Evolutionary conservation across 2,888 invertebrate genomes (phyloP).

Genomic region (Chloroclystis v-ata): DNA sequence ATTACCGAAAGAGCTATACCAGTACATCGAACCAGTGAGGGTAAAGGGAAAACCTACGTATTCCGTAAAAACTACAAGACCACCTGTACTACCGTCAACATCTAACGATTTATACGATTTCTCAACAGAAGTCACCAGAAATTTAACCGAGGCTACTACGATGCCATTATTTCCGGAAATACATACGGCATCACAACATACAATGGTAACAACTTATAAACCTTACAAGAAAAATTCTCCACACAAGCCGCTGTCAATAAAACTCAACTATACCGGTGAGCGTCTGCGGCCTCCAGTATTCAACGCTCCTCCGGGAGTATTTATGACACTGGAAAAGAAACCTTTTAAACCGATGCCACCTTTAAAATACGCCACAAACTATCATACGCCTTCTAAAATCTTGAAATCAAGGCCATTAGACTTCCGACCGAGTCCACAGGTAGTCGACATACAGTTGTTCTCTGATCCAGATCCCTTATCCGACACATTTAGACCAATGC

Average conservation of each 20-base stretch:
- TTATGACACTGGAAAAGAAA: conserved; percentile 70
- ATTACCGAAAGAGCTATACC: conserved; percentile 31
- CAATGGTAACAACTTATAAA: conserved; percentile 37
- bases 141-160: conserved; percentile 42
- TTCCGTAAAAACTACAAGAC: conserved; percentile 49
- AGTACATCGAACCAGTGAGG: conserved; percentile 30
- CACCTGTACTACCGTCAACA: conserved; percentile 58
- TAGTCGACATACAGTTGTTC: conserved; percentile 50
- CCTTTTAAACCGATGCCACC: conserved; percentile 73
- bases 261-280: conserved; percentile 55
- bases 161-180: conserved; percentile 17
- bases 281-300: conserved; percentile 65
- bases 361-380: conserved; percentile 44
- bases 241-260: conserved; percentile 40
- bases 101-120: conserved; percentile 30
- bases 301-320: conserved; percentile 69
- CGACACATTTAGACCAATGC: conserved; percentile 64
- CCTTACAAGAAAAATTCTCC: conserved; percentile 37
- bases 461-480: conserved; percentile 50
- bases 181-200: conserved; percentile 42
- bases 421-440: conserved; percentile 67
- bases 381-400: conserved; percentile 42
- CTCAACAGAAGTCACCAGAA: conserved; percentile 39
- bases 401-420: conserved; percentile 49
- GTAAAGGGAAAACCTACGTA: too few species aligned